These are phyloP conservation scores for Typhlomys cinereus DNA, from an alignment of 2,113 vertebrate species.

Conservation along the genomic window DNA sequence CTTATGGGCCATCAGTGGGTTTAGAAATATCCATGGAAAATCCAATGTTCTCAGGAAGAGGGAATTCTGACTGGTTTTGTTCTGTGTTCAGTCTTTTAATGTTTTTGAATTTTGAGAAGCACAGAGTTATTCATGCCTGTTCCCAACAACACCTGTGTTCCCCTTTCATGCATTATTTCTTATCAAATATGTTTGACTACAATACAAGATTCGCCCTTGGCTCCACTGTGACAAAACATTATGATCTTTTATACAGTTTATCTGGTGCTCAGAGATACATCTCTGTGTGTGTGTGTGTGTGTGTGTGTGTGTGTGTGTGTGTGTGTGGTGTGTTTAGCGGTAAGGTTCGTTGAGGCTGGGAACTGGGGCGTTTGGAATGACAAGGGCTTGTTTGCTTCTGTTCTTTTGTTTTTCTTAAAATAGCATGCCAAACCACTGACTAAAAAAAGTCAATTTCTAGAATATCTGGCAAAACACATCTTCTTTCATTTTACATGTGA, in stretches of 20 bases:
- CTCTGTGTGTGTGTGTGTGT: conserved; percentile 45
- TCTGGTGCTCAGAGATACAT: conserved; percentile 32
- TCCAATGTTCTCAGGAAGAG: conserved; percentile 47
- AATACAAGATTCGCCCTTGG: conserved; percentile 27
- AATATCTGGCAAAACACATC: neutral
- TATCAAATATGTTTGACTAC: conserved; percentile 60
- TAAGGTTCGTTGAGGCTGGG: neutral
- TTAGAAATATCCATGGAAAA: conserved; percentile 55
- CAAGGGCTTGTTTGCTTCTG: conserved; percentile 45
- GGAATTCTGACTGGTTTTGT: neutral
- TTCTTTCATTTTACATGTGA: conserved; percentile 1
- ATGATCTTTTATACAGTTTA: conserved; percentile 45
- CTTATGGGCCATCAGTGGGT: conserved; percentile 27
- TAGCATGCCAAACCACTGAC: neutral
- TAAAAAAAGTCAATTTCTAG: conserved; percentile 40
- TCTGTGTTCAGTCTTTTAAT: conserved; percentile 56
- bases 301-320: conserved; percentile 43
- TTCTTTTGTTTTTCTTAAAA: neutral
- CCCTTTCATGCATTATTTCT: conserved; percentile 64
- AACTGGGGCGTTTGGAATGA: conserved; percentile 8
- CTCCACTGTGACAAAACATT: conserved; percentile 34
- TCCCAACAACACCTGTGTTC: conserved; percentile 47
- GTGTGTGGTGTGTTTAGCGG: conserved; percentile 36
- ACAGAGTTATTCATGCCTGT: conserved; percentile 46
- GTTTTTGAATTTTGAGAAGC: conserved; percentile 1